Evolutionary conservation across 2,113 vertebrate genomes (phyloP).

Genomic region (Rhinogobius similis): DNA sequence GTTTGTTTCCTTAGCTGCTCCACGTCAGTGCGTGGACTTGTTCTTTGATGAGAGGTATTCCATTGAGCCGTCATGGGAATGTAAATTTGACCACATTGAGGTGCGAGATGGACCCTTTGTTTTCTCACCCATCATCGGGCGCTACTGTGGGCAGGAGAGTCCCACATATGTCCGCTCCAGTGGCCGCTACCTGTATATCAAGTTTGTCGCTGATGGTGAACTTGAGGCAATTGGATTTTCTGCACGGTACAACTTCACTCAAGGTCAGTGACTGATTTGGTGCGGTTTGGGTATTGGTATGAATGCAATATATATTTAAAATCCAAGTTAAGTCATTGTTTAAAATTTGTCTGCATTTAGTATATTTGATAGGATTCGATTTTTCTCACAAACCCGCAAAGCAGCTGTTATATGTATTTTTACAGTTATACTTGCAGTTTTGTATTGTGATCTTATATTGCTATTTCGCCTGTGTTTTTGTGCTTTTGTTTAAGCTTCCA

Average conservation of each 20-base stretch:
- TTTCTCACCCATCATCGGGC: constrained; percentile 95
- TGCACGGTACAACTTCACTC: constrained; percentile 95
- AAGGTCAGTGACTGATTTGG: constrained; percentile 79
- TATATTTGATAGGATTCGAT: background rate
- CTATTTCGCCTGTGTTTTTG: background rate
- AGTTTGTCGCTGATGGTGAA: constrained; percentile 96
- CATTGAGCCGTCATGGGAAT: constrained; percentile 97
- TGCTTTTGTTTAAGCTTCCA: background rate
- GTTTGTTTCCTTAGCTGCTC: constrained; percentile 63
- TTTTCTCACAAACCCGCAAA: background rate
- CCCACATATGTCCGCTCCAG: constrained; percentile 93
- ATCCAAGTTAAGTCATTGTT: background rate
- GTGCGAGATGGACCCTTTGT: constrained; percentile 96
- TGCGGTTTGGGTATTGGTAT: background rate
- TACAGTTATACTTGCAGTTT: background rate
- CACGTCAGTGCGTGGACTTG: constrained; percentile 95
- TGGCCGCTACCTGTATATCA: constrained; percentile 96
- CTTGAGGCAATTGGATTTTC: constrained; percentile 91
- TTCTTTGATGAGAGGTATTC: constrained; percentile 95
- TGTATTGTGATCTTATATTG: background rate
- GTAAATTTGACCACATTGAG: constrained; percentile 98
- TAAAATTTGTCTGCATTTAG: background rate
- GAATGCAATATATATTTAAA: background rate
- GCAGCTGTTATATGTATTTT: background rate
- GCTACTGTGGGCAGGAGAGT: constrained; percentile 94